Evolutionary conservation across 2,797 vertebrate species (phyloP), one percentile per base, ranked within the genome.

Genomic region (Alosa sapidissima): DNA sequence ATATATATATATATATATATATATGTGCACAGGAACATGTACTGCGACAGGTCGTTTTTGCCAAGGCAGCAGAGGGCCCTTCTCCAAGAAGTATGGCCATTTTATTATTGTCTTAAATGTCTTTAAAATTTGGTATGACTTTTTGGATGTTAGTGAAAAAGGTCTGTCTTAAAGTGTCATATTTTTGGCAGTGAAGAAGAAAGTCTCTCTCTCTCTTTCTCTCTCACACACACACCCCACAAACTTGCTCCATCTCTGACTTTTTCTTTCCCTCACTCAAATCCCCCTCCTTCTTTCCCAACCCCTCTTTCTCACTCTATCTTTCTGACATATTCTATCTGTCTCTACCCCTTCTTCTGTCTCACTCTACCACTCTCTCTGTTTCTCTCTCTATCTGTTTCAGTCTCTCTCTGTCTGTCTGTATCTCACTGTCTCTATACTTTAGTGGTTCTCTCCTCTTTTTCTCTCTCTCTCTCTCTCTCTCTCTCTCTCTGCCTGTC

Each of bases 381-480:
- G 4, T 7, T 8, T 84, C 5, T n/a, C 21, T 49, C 72, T 78
- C 72, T 78, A 13, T 75, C 36, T 75, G 16, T 75, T 19, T 5
- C 11, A 8, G 10, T 45, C n/a, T 45, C 14, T 41, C 24, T 81
- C 13, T 45, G 9, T 16, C 11, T 48, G 3, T 24, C 33, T 36
- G 5, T 24, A n/a, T 62, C 6, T 62, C 5, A 51, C 48, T 49
- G 6, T n/a, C 13, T 54, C 47, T 86, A 87, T 81, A 81, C 83
- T 81, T 84, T 87, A 84, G 81, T 84, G 86, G 13, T 62, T 51
- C 48, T 11, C 75, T 28, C 41, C 47, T n/a, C 85, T 55, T 75
- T 14, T 24, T 60, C 16, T 78, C 49, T 51, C 24, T 82, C 72
- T 52, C 5, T 84, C 81, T 58, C 6, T 85, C 75, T 82, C 81